Base-by-base conservation (phyloP, 1,140 invertebrate species). In the Meteorus sp. region DNA sequence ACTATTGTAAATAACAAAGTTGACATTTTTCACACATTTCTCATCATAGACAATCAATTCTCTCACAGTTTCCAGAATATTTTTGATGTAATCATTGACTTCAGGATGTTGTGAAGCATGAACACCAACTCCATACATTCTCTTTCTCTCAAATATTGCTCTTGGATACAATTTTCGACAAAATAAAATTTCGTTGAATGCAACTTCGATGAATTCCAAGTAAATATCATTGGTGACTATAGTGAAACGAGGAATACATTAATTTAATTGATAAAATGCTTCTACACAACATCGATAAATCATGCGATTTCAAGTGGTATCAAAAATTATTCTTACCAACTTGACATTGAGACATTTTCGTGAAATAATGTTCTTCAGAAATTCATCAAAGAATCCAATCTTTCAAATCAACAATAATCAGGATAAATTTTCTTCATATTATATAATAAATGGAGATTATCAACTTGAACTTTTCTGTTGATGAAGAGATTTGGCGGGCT, bases 131-230 rank as follows among this genome's bases (percentile, higher is more conserved):
- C 79, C 83, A 56, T 86, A 87, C 57, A 86, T 83, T 63, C 81
- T 85, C 65, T 81, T 83, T 5, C 73, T 76, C 47, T 78, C 75
- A 72, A 86, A 87, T 63, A 86, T 81, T 69, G 81, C 82, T 55
- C 77, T 65, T 0, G 85, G 85, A 71, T 87, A 87, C 5, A 86
- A 68, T 56, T 83, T 79, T 43, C 82, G 67, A 27, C 78, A 76
- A 63, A 81, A 85, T 1, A 86, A 57, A 43, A 86, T 81, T 47
- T 74, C 81, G 64, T 87, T 82, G 59, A 86, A 82, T 4, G 83
- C 80, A 11, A 86, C 81, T 64, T 84, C 80, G 19, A 87, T 64
- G 71, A 86, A 86, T 69, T 87, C 85, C 11, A 80, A 20, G 0
- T 81, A 52, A 51, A 82, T 75, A 58, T 79, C 75, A 25, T 44